Evolutionary conservation across 1,140 invertebrate genomes (phyloP).

Genomic region (Araneus ventricosus): DNA sequence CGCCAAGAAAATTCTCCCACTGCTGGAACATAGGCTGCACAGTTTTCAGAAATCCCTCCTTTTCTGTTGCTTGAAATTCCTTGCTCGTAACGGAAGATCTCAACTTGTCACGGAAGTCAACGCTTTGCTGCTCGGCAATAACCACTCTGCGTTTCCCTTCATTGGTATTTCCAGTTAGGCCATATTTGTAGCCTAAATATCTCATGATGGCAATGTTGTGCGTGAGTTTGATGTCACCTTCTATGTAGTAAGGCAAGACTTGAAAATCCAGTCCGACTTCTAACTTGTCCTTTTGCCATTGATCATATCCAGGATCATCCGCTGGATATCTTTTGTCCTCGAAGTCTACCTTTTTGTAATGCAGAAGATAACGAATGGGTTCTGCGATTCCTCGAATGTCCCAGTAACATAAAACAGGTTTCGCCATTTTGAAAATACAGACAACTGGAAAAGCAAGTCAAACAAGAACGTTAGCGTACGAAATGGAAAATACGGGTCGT

Average conservation of each 20-base stretch:
- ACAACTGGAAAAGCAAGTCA: no score
- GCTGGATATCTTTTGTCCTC: conserved; percentile 82
- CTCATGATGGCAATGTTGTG: conserved; percentile 82
- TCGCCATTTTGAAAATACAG: no score
- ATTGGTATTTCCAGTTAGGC: conserved; percentile 78
- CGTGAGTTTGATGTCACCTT: conserved; percentile 77
- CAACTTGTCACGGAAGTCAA: conserved; percentile 80
- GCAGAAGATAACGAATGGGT: conserved; percentile 86
- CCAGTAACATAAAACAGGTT: conserved; percentile 84
- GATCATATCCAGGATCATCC: conserved; percentile 21
- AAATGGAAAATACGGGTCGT: no score
- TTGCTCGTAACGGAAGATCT: conserved; percentile 75
- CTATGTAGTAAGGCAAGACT: conserved; percentile 78
- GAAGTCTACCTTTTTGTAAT: conserved; percentile 85
- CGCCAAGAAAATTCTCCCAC: conserved; percentile 81
- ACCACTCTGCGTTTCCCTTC: conserved; percentile 80
- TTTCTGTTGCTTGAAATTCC: conserved; percentile 68
- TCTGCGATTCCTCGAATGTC: conserved; percentile 86
- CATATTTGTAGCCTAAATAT: conserved; percentile 80
- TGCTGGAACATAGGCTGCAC: conserved; percentile 78
- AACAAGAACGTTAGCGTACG: no score
- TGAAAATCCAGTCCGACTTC: conserved; percentile 78
- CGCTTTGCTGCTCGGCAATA: conserved; percentile 80
- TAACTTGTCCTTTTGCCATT: conserved; percentile 79
- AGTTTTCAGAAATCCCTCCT: conserved; percentile 76